Evolutionary conservation across 2,888 invertebrate species (phyloP).

Genomic region (Tenthredo mesomela): DNA sequence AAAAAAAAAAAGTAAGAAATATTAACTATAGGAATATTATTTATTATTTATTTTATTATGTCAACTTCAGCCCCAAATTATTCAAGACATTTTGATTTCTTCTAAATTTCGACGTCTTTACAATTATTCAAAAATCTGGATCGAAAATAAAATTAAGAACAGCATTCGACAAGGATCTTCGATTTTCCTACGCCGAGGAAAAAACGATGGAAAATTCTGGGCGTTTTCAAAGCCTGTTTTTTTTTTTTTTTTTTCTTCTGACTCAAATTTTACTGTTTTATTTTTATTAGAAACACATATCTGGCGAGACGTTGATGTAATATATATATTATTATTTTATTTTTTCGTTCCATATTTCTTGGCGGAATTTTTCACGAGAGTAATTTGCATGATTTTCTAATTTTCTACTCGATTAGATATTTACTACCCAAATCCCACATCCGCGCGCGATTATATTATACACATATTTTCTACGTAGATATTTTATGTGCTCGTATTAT

Average conservation of each 20-base stretch:
- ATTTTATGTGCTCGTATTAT: constrained; percentile 30
- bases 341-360: background rate
- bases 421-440: background rate
- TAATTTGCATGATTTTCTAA: constrained; percentile 18
- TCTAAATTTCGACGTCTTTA: background rate
- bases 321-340: too few relatives aligned
- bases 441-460: background rate
- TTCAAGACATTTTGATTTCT: too few relatives aligned
- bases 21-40: too few relatives aligned
- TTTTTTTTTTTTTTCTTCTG: background rate
- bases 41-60: too few relatives aligned
- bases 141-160: background rate
- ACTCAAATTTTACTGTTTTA: background rate
- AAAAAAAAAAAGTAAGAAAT: background rate
- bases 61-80: too few relatives aligned
- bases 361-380: background rate
- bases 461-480: background rate
- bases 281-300: background rate
- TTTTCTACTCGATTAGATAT: constrained; percentile 7
- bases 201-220: background rate
- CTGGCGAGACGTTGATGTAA: background rate
- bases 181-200: background rate
- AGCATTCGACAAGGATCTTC: background rate
- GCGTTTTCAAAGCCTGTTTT: background rate
- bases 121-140: background rate